Evolutionary conservation across 1,140 invertebrate genomes (phyloP), one percentile per base, ranked within the genome.

Genomic region (Nixonia krombeini): DNA sequence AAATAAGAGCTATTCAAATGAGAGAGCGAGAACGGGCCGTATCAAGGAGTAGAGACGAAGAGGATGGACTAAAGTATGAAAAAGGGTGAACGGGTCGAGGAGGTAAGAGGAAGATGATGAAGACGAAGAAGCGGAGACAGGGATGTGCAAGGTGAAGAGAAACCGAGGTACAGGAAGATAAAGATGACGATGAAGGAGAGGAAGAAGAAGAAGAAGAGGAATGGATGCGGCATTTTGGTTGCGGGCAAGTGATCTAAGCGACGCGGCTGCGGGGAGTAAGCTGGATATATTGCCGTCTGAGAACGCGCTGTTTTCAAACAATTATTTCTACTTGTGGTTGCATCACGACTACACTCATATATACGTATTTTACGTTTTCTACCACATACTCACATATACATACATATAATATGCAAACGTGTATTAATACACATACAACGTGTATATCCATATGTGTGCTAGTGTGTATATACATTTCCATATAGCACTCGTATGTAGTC

Each of bases 241-340:
- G 70, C 66, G 74, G 76, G 64, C 72, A 79, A 81, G 77, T 82
- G 78, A 82, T 82, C 80, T 82, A 80, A 82, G 73, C 78, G 76
- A 80, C 77, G 74, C 78, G 80, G 80, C 80, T 81, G 81, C 80
- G 75, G 82, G 79, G 81, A 82, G 79, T 84, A 84, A 84, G 82
- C 80, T 80, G 80, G 74, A 83, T 83, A 83, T 83, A 84, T 84
- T 81, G 75, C 81, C 70, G 74, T 64, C 67, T 73, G 75, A 80
- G 79, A 81, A 78, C 72, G 70, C 66, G 77, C 78, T 78, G 76
- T 83, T 83, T 84, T 83, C 80, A 81, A 84, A 79, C 79, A 83
- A 84, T 83, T 83, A 83, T 84, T 84, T 84, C 79, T 82, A 83
- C 80, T 83, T 83, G 82, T 83, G 79, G 78, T 76, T 79, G 79